Percentiles rank a stretch among this genome's conserved stretches.
These are phyloP conservation scores for Sminthurinus aureus DNA, from an alignment of 2,888 invertebrate genomes.

Conservation along the genomic window DNA sequence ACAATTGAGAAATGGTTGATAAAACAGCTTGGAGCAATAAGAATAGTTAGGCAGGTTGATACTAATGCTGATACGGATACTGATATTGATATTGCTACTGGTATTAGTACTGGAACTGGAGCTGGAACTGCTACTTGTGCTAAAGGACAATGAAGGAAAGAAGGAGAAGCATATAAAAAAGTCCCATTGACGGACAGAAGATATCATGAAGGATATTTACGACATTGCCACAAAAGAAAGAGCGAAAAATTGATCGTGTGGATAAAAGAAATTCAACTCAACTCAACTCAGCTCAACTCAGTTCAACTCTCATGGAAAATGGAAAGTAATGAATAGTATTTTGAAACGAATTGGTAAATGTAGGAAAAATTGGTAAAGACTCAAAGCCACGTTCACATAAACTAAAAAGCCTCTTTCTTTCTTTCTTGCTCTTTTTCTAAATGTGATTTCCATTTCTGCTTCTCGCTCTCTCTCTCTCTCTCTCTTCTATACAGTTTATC, in stretches of 20 bases:
- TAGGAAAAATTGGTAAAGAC: slow-evolving; percentile 11
- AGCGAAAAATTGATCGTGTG: slow-evolving; percentile 21
- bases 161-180: slow-evolving; percentile 7
- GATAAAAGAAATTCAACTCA: slow-evolving; percentile 12
- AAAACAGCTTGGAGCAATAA: too few relatives aligned
- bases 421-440: neutral
- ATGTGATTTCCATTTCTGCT: neutral
- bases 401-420: slow-evolving; percentile 23
- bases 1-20: too few relatives aligned
- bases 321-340: slow-evolving; percentile 22
- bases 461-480: neutral
- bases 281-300: too few relatives aligned
- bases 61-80: neutral
- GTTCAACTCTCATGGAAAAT: too few relatives aligned
- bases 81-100: too few relatives aligned
- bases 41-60: neutral
- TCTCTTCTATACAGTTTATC: neutral
- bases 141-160: too few relatives aligned
- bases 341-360: slow-evolving; percentile 4
- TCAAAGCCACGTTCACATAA: slow-evolving; percentile 19
- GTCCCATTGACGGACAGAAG: slow-evolving; percentile 18
- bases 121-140: too few relatives aligned
- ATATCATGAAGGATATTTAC: slow-evolving; percentile 25
- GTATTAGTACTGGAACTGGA: too few relatives aligned
- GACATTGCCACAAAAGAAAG: slow-evolving; percentile 10